These are phyloP conservation scores for Entomobrya proxima DNA, from an alignment of 2,888 invertebrate genomes.

Conservation along the genomic window DNA sequence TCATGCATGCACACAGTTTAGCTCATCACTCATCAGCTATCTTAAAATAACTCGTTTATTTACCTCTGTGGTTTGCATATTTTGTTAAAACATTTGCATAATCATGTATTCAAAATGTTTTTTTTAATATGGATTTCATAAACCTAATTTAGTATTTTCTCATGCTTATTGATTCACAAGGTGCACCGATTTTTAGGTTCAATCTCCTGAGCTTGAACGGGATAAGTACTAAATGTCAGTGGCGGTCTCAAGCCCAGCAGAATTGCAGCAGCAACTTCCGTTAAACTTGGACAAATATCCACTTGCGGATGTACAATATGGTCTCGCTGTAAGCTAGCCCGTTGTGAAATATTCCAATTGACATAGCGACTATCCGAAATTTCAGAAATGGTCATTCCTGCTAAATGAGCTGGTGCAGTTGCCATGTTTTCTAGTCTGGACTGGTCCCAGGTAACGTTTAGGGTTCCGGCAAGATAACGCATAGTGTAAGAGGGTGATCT, in stretches of 20 bases:
- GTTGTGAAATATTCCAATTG: background rate
- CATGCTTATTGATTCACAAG: no score
- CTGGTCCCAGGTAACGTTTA: conserved; percentile 2
- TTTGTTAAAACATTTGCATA: no score
- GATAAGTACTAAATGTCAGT: background rate
- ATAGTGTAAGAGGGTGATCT: background rate
- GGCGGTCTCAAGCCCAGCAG: background rate
- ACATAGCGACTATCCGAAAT: background rate
- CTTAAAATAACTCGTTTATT: no score
- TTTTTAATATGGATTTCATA: no score
- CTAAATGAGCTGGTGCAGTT: background rate
- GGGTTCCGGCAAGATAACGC: background rate
- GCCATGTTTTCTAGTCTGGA: background rate
- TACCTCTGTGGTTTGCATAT: no score
- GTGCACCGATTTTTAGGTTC: background rate
- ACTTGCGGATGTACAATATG: conserved; percentile 15
- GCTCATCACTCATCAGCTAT: no score
- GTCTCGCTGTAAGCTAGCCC: conserved; percentile 1
- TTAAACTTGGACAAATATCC: conserved; percentile 5
- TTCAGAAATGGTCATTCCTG: conserved; percentile 22
- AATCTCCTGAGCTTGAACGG: background rate
- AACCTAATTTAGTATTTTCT: no score
- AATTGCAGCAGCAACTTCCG: background rate
- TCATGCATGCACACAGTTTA: no score
- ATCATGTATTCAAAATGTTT: no score